Evolutionary conservation across 2,797 vertebrate genomes (phyloP), one percentile per base, ranked within the genome.

Genomic region (Smutsia temminckii): DNA sequence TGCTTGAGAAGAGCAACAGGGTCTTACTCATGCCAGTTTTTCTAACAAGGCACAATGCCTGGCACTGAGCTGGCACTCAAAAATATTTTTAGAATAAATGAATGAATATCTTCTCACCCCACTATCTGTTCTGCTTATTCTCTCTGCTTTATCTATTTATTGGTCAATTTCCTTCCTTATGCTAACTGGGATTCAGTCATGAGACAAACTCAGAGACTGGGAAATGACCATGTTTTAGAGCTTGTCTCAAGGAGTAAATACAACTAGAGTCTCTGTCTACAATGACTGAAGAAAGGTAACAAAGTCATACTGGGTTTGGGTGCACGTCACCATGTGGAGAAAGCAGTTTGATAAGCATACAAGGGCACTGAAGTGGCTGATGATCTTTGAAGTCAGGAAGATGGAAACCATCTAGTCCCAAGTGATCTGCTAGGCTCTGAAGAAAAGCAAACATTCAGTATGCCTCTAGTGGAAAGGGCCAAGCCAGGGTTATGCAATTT

Each of bases 31-130:
- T 85, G 12, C 93, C 42, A 84, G 14, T 81, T 61, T 74, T 94
- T 88, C 40, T 85, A 88, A 87, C 49, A 75, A 18, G 85, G n/a
- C n/a, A 79, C 25, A 40, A 8, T 74, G 21, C n/a, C 51, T 79
- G 69, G 13, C 32, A 59, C 20, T 55, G 71, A 89, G 75, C 74
- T 89, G 40, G 21, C 61, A 92, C 42, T 49, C 3, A 63, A 75
- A 81, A 20, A 16, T 37, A 69, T 83, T 79, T 89, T 91, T 51
- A 83, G 84, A 83, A 83, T 74, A 66, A 96, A 93, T 91, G 10
- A 96, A 86, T 64, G 63, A 71, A 42, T 74, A 34, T 5, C 5
- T 85, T 18, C 71, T 86, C 13, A 78, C 16, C 68, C 13, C 29
- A 11, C 9, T 18, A 12, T 25, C 79, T 69, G 64, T 81, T 71